Evolutionary conservation across 2,888 invertebrate genomes (phyloP).

Genomic region (Coleophora deauratella): DNA sequence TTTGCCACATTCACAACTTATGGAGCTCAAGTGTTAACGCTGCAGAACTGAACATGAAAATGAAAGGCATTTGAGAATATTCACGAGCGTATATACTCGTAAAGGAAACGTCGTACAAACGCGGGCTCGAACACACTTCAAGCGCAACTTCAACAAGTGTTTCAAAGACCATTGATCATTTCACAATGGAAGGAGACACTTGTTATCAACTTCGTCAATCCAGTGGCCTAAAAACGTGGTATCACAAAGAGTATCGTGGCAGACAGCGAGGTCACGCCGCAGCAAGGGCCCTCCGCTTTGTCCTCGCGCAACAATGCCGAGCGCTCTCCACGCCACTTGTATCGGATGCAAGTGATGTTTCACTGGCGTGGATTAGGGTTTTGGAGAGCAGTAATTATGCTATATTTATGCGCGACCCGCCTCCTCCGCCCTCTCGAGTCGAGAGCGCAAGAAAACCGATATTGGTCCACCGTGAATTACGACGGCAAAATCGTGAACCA

Average conservation of each 20-base stretch:
- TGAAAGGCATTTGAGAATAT: too few species aligned
- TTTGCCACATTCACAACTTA: too few species aligned
- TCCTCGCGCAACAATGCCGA: slow-evolving; percentile 58
- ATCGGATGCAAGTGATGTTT: slow-evolving; percentile 68
- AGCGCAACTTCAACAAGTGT: too few species aligned
- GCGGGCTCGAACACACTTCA: too few species aligned
- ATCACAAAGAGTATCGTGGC: slow-evolving; percentile 60
- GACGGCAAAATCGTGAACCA: slow-evolving; percentile 17
- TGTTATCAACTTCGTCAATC: slow-evolving; percentile 48
- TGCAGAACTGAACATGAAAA: too few species aligned
- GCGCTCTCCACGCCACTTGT: slow-evolving; percentile 57
- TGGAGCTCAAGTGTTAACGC: too few species aligned
- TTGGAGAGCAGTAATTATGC: slow-evolving; percentile 49
- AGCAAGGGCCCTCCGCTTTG: slow-evolving; percentile 62
- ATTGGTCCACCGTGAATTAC: slow-evolving; percentile 32
- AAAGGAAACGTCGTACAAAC: too few species aligned
- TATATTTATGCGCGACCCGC: slow-evolving; percentile 45
- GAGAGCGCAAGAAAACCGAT: slow-evolving; percentile 35
- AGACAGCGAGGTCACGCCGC: slow-evolving; percentile 52
- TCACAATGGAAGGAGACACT: slow-evolving; percentile 32
- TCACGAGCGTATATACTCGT: too few species aligned
- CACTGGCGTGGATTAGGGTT: slow-evolving; percentile 50
- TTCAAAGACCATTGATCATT: slow-evolving; percentile 12
- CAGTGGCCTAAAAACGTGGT: slow-evolving; percentile 65
- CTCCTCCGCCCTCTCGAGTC: slow-evolving; percentile 32